Evolutionary conservation across 2,888 invertebrate genomes (phyloP), one percentile per base, ranked within the genome.

Genomic region (Crepidodera aurea): DNA sequence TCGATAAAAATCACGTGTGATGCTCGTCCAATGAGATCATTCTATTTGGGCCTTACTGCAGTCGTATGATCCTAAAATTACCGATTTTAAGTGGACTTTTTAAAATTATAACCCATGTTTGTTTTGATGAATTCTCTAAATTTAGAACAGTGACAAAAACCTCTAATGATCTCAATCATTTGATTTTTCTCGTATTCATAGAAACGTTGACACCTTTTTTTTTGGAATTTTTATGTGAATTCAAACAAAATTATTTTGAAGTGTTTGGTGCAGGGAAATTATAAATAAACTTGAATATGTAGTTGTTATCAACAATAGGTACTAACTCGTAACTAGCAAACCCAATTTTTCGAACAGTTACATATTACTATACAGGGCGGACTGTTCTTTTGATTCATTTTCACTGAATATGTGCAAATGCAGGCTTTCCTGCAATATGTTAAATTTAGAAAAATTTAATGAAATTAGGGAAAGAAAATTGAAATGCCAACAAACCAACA

Each of bases 1-100:
- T 57, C 57, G 57, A 57, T 57, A 57, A 39, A n/a, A 37, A 57
- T 57, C 57, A 48, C 37, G 57, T 57, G 57, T 27, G 29, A 16
- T 10, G 3, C 48, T 27, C 7, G 16, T n/a, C 57, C 57, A 57
- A 57, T 57, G 16, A 27, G 22, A 18, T 22, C 27, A 22, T n/a
- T 18, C 48, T 39, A 10, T 34, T 48, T 56, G 56, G 56, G 56
- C 46, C 34, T 34, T 46, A 48, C 18, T n/a, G 18, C 13, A 57
- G 39, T 57, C 57, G 50, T 57, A 57, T 50, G 57, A 57, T 57
- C 22, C 13, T 5, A 19, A 18, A 48, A 27, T 55, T 46, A 32
- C 18, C 22, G 25, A 25, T 25, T 54, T 54, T 54, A 40, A 22
- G 16, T 8, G n/a, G 13, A 40, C 27, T 42, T 53, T 37, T 12